phyloP scores from a whole-genome alignment of 2,797 vertebrate species.

The Cirrhinus molitorella region DNA sequence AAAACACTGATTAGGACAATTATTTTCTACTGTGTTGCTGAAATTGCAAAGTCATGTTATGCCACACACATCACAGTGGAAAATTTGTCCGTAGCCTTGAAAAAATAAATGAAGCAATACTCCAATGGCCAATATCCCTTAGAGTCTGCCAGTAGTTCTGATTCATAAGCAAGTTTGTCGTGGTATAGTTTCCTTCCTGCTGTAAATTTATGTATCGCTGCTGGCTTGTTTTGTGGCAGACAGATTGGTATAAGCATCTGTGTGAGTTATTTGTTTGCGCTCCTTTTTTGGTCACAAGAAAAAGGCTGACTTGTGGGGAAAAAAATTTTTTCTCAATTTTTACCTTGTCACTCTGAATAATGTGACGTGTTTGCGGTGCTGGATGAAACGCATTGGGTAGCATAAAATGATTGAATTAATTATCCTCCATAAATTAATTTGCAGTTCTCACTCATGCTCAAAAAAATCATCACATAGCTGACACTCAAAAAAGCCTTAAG shows the following conservation, averaged over 20 bases:
- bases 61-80: neutral
- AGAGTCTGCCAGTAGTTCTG: slow-evolving; percentile 47
- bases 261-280: slow-evolving; percentile 39
- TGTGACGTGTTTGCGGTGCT: neutral
- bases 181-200: slow-evolving; percentile 26
- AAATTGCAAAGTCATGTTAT: slow-evolving; percentile 1
- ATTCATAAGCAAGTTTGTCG: slow-evolving; percentile 53
- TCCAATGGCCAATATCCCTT: slow-evolving; percentile 36
- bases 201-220: slow-evolving; percentile 44
- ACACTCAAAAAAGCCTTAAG: neutral
- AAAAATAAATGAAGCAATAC: slow-evolving; percentile 45
- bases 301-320: neutral
- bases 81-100: neutral
- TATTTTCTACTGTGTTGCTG: neutral
- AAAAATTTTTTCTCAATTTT: neutral
- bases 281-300: slow-evolving; percentile 25
- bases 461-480: slow-evolving; percentile 24
- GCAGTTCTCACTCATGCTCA: neutral
- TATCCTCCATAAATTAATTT: slow-evolving; percentile 38
- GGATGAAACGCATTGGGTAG: neutral
- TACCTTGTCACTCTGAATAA: slow-evolving; percentile 1
- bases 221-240: slow-evolving; percentile 49
- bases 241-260: slow-evolving; percentile 32
- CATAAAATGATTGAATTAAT: slow-evolving; percentile 22
- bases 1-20: slow-evolving; percentile 1